Evolutionary conservation across 1,140 invertebrate genomes (phyloP), one percentile per base, ranked within the genome.

Genomic region (Bombus breviceps): DNA sequence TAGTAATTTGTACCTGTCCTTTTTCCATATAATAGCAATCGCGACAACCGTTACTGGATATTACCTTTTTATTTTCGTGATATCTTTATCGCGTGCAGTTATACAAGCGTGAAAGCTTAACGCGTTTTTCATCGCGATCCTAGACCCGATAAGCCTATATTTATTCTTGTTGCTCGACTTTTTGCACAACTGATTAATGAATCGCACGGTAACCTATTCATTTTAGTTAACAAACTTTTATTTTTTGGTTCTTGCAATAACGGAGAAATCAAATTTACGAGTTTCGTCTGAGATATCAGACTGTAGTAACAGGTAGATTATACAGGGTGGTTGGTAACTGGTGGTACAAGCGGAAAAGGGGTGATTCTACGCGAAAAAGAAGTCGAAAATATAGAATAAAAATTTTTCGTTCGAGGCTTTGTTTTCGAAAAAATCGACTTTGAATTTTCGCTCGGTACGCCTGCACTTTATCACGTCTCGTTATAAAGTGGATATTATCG

Each of bases 1-100:
- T 64, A 78, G 57, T 64, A 62, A 62, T 78, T 64, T 78, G 37
- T 78, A 41, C 59, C 37, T 78, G 75, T 78, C 57, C 57, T 62
- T 64, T 64, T 64, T 41, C 37, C 57, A 22, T 41, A 13, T 64
- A 76, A 76, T 78, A n/a, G 28, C 57, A 53, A 77, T 62, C 57
- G 75, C 37, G 57, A 62, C 57, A 64, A 28, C 59, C 10, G 59
- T 75, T 66, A 32, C 41, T 25, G 34, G 37, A 62, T 77, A 78
- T 78, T 78, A 22, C 57, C 9, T 39, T 64, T 64, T 64, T 62
- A 62, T 78, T 78, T 62, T 64, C 75, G 9, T 32, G 75, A 64
- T 37, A 43, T 59, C 5, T 41, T 64, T 64, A 78, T 62, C 59
- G 59, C 75, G 59, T n/a, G 34, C 74, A 57, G 37, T 57, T 34